Evolutionary conservation across 2,797 vertebrate genomes (phyloP), one percentile per base, ranked within the genome.

Genomic region (Alcedo atthis): DNA sequence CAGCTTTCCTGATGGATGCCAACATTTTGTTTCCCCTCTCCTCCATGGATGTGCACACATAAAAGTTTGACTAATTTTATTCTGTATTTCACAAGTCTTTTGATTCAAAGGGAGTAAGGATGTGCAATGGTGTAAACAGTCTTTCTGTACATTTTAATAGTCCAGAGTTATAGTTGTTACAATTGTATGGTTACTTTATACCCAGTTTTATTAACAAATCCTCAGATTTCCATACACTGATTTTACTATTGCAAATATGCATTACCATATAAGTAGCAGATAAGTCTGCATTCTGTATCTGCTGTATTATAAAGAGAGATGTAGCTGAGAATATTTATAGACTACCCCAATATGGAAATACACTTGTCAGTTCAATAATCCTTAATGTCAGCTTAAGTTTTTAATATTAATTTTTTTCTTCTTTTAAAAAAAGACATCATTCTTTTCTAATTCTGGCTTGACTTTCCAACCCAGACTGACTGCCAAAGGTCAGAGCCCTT

Each of bases 41-140:
- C 95, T 96, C 83, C 84, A 30, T 30, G 62, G 71, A 48, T 90
- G 71, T 91, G 94, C 87, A 93, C 92, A 81, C 96, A 91, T 96
- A 96, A 97, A 97, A 97, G 80, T 57, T 74, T 49, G 87, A 96
- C 95, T 94, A 95, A 90, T 97, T 96, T 96, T 96, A 96, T 96
- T 94, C 96, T 87, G 70, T 79, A 80, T 96, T 91, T 96, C 89
- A 51, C 32, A 81, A 94, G 69, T 92, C 85, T 92, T 70, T 95
- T 93, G 96, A 97, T 96, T 97, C 97, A 96, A 97, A 98, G 97
- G 97, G 97, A 97, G 95, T 96, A 95, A 97, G 97, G 95, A 98
- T 96, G 98, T 99, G 98, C 98, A 98, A 98, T 99, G 98, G 97
- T 98, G 97, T 98, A 97, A 97, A 97, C 98, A 98, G 96, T 98